A percentile compares a stretch with the other conserved stretches of the same genome.
Evolutionary conservation across 2,113 vertebrate genomes (phyloP).

Genomic region (Sander vitreus): DNA sequence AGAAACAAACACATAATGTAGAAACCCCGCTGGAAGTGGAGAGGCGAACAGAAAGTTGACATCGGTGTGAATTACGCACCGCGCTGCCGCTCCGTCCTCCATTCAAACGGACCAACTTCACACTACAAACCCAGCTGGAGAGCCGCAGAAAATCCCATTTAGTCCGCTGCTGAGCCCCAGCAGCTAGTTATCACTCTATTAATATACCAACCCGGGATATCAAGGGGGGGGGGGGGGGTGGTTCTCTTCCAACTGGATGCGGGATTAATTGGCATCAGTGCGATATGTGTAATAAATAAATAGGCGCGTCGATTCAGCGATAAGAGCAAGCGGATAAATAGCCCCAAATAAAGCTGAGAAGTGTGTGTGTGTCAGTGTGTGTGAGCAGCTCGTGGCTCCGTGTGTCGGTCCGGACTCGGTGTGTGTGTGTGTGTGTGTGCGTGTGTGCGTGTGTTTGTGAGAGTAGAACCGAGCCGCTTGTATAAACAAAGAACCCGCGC

Average conservation of each 20-base stretch:
- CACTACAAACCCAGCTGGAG: background rate
- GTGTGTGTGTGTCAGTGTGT: background rate
- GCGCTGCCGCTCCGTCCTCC: constrained; percentile 28
- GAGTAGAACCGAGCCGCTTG: constrained; percentile 66
- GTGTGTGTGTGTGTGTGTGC: background rate
- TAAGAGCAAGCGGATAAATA: background rate
- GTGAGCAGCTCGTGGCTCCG: background rate
- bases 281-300: background rate
- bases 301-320: background rate
- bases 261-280: background rate
- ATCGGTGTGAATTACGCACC: constrained; percentile 24
- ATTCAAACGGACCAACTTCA: constrained; percentile 62
- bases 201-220: background rate
- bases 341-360: background rate
- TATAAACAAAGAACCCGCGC: constrained; percentile 86
- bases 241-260: background rate
- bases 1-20: background rate
- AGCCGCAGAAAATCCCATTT: background rate
- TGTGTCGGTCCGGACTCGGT: background rate
- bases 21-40: background rate
- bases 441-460: background rate
- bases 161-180: constrained; percentile 1
- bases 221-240: no score
- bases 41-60: constrained; percentile 44
- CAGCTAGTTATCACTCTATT: background rate